Percentiles rank a stretch among this genome's conserved stretches.
phyloP scores from a whole-genome alignment of 1,140 invertebrate genomes.

The Eumeta japonica region DNA sequence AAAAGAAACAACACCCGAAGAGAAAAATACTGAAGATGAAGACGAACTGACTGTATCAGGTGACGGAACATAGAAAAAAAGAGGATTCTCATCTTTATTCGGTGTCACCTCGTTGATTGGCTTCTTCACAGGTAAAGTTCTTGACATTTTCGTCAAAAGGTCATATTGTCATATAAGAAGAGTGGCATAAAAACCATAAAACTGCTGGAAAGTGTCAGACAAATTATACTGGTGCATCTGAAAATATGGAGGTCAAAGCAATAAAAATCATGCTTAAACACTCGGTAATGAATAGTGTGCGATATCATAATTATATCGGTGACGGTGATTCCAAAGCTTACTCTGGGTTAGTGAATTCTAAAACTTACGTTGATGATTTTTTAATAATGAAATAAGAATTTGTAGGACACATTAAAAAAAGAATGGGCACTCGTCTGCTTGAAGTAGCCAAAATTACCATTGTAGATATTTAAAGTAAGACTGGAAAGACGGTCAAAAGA shows the following conservation, averaged over 20 bases:
- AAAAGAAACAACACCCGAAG: background rate
- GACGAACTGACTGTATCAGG: slow-evolving; percentile 11
- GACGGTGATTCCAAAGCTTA: background rate
- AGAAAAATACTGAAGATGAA: background rate
- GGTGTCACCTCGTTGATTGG: slow-evolving; percentile 13
- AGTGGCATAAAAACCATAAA: background rate
- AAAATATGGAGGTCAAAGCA: slow-evolving; percentile 1
- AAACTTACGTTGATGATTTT: background rate
- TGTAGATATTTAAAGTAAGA: background rate
- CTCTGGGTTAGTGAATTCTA: background rate
- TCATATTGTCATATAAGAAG: background rate
- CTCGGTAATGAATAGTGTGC: background rate
- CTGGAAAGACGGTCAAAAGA: slow-evolving; percentile 7
- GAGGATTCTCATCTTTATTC: slow-evolving; percentile 11
- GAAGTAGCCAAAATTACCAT: background rate
- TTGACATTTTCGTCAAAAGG: background rate
- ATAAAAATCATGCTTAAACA: background rate
- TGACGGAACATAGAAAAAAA: slow-evolving; percentile 16
- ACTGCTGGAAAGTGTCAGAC: background rate
- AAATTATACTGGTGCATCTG: background rate
- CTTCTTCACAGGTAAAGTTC: background rate
- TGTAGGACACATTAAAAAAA: slow-evolving; percentile 16
- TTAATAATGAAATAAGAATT: slow-evolving; percentile 3
- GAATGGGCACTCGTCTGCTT: slow-evolving; percentile 18
- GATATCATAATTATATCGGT: slow-evolving; percentile 1